Conservation (phyloP, 2,113 vertebrate genomes). For the Pionites leucogaster region DNA sequence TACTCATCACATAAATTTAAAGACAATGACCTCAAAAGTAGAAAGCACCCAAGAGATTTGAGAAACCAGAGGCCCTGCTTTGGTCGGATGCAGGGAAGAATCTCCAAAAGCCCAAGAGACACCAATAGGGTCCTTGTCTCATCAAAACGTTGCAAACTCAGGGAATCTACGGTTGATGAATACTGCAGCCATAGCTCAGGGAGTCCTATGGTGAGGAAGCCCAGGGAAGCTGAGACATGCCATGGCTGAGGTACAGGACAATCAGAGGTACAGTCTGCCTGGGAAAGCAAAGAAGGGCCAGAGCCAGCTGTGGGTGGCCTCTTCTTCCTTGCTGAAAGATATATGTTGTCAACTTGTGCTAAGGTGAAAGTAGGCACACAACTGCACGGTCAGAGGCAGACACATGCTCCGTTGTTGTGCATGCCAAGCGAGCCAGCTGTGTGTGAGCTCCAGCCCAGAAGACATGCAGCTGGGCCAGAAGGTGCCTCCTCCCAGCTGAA, state of each 20-base stretch:
- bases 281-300: not conserved
- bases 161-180: not conserved
- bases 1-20: not conserved
- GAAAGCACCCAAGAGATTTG: not conserved
- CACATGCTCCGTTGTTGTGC: rapidly evolving
- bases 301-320: not conserved
- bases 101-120: not conserved
- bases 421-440: rapidly evolving
- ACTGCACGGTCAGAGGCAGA: not conserved
- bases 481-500: not conserved
- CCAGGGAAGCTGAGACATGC: not conserved
- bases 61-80: not conserved
- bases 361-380: not conserved
- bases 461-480: not conserved
- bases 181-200: not conserved
- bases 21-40: not conserved
- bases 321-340: not conserved
- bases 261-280: not conserved
- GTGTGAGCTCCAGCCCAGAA: not conserved
- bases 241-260: not conserved
- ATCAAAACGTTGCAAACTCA: not conserved
- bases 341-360: not conserved
- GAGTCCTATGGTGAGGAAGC: not conserved
- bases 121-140: not conserved
- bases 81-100: not conserved